A percentile compares a stretch with the other conserved stretches of the same genome.
Conservation (phyloP, 2,888 invertebrate species). For the Callyntrura sp. region DNA sequence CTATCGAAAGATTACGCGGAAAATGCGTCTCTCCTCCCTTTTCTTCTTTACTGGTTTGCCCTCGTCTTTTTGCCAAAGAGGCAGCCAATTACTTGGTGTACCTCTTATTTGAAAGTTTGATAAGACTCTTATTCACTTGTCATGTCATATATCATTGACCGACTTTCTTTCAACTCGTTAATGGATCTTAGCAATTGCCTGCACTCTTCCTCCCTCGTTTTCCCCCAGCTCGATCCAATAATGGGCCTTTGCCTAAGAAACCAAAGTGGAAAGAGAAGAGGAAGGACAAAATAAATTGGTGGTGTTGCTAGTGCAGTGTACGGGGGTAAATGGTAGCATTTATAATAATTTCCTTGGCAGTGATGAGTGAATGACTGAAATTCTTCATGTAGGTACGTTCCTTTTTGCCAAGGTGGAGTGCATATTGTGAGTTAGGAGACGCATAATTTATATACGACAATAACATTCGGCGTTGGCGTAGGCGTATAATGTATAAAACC, state of each 20-base stretch:
- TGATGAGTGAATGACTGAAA: conserved; percentile 5
- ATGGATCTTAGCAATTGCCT: conserved; percentile 62
- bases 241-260: not conserved
- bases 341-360: conserved; percentile 12
- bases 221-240: not conserved
- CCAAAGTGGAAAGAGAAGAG: too few species aligned
- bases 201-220: conserved; percentile 11
- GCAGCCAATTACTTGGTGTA: conserved; percentile 7
- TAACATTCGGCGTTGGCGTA: too few species aligned
- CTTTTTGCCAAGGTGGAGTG: not conserved
- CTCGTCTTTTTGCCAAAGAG: too few species aligned
- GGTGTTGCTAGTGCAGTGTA: not conserved
- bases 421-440: too few species aligned
- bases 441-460: too few species aligned
- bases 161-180: conserved; percentile 70
- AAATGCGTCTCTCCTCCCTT: not conserved
- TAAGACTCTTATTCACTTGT: conserved; percentile 54
- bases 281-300: not conserved
- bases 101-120: conserved; percentile 46
- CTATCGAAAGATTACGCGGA: not conserved
- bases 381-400: not conserved
- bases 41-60: not conserved
- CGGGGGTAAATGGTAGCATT: not conserved
- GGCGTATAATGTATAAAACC: too few species aligned
- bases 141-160: conserved; percentile 74